Percentiles rank a stretch among this genome's conserved stretches.
Evolutionary conservation across 2,888 invertebrate species (phyloP).

Genomic region (Pristionchus fissidentatus): DNA sequence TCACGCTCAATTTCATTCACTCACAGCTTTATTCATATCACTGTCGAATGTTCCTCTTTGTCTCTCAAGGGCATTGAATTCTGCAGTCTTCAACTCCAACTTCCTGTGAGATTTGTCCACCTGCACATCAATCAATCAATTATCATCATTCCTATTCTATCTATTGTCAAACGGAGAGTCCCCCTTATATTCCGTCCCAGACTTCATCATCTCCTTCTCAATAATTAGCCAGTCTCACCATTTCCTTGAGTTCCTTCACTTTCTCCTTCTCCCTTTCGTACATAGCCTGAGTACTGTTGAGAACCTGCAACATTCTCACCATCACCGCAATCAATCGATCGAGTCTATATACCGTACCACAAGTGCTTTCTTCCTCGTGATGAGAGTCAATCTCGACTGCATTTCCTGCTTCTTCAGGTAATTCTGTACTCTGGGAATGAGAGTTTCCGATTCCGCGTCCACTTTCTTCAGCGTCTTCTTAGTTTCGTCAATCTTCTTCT

Average conservation of each 20-base stretch:
- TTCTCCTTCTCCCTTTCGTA: conserved; percentile 27
- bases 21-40: not conserved
- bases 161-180: no score
- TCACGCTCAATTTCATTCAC: no score
- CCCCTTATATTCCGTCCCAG: not conserved
- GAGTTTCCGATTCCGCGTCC: conserved; percentile 50
- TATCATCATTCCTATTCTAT: not conserved
- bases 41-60: conserved; percentile 10
- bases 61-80: not conserved
- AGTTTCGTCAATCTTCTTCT: conserved; percentile 31
- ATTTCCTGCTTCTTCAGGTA: conserved; percentile 57
- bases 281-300: not conserved
- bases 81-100: not conserved
- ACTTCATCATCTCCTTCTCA: not conserved
- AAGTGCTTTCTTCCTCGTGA: conserved; percentile 54
- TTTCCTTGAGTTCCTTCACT: not conserved
- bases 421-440: conserved; percentile 62
- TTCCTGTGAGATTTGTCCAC: not conserved
- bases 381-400: conserved; percentile 54
- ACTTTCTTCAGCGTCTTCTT: conserved; percentile 14
- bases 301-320: no score
- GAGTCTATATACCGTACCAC: conserved; percentile 49
- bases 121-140: not conserved
- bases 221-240: not conserved
- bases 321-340: not conserved